Conservation (phyloP, 2,113 vertebrate species). For the Camelus dromedarius region DNA sequence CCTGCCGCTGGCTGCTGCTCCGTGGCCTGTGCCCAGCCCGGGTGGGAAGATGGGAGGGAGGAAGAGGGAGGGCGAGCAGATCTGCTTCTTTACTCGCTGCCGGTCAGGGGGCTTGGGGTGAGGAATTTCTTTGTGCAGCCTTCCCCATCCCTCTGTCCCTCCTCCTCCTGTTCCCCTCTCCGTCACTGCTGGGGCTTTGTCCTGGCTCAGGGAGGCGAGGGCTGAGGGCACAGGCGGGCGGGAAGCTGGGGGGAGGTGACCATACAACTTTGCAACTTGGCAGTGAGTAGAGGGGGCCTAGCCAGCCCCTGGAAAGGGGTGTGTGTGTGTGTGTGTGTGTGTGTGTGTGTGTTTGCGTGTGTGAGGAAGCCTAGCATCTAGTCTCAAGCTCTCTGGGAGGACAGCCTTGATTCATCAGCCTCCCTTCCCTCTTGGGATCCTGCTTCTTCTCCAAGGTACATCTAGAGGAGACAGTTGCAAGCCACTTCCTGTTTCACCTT, state of each 20-base stretch:
- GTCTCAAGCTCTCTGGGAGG: slow-evolving; percentile 12
- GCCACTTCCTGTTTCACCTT: neutral
- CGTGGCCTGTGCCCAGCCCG: neutral
- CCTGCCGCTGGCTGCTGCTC: neutral
- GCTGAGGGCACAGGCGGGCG: slow-evolving; percentile 52
- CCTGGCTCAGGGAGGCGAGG: slow-evolving; percentile 67
- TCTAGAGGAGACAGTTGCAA: neutral
- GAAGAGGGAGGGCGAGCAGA: slow-evolving; percentile 38
- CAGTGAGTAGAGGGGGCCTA: slow-evolving; percentile 69
- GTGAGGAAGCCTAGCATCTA: neutral
- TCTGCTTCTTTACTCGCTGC: slow-evolving; percentile 22
- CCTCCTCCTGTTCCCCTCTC: slow-evolving; percentile 71
- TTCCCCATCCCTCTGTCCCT: slow-evolving; percentile 71
- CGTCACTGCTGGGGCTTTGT: slow-evolving; percentile 76
- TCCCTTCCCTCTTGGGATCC: slow-evolving; percentile 23
- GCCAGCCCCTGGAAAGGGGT: neutral
- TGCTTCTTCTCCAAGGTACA: neutral
- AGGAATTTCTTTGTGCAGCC: slow-evolving; percentile 81
- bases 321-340: neutral
- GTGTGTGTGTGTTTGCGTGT: neutral
- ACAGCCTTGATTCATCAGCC: neutral
- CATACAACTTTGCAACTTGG: slow-evolving; percentile 67
- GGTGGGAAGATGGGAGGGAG: slow-evolving; percentile 12
- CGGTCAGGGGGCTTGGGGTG: slow-evolving; percentile 58
- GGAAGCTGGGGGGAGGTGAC: slow-evolving; percentile 71